Base-by-base conservation (phyloP, 2,888 invertebrate genomes). In the Heliconius hortense region DNA sequence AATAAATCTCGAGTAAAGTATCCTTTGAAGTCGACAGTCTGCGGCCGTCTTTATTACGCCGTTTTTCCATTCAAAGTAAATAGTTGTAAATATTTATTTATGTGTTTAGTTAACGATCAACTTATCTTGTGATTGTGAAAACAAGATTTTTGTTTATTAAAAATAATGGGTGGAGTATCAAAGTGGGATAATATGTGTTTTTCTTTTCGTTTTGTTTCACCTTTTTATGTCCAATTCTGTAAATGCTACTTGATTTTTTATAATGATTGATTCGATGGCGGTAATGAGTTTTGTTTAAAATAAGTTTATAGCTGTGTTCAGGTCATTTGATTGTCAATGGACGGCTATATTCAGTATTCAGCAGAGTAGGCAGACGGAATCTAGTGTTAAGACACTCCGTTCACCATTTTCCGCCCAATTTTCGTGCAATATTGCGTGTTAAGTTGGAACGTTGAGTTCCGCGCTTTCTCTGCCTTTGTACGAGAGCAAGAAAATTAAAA, bases 91-190 rank as follows among this genome's bases (percentile, higher is more conserved):
- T 75, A 73, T 69, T 76, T 78, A 77, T 78, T 77, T 78, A 78
- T 73, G 75, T 68, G 68, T 56, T n/a, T n/a, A n/a, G 56, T 75
- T 77, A 75, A 77, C 71, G 78, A 77, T 73, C 70, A 64, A 74
- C 75, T 74, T 73, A 78, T 78, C 75, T 66, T 72, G 67, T 63
- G 66, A 78, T 77, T 77, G 77, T 78, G 76, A 71, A 78, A 78
- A 78, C 74, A 76, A 60, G 72, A 70, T 76, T 76, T 74, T 69
- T 76, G 74, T 69, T 39, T 48, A 39, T 74, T 74, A 35, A 62
- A 72, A 75, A 76, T 76, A 76, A 78, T 78, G 74, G 76, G 15
- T 7, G 10, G 26, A 64, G 28, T 56, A 56, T 56, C 69, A 24
- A 35, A 69, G 56, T 69, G 69, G n/a, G 13, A 5, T 11, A 13